Percentiles rank a stretch among this genome's conserved stretches.
phyloP scores from a whole-genome alignment of 2,113 vertebrate genomes.

The Rattus norvegicus region DNA sequence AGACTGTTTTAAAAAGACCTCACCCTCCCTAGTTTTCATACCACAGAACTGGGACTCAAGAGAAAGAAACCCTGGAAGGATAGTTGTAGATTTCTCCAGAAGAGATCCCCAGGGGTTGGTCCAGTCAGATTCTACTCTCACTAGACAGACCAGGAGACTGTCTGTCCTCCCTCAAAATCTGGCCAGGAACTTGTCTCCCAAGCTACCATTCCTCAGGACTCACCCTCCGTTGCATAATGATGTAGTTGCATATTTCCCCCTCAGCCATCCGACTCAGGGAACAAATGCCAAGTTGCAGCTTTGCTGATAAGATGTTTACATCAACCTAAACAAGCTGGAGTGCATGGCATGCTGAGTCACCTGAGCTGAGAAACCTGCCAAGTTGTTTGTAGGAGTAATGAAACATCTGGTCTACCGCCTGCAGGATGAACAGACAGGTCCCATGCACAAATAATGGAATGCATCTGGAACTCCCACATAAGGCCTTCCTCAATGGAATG shows the following conservation, averaged over 20 bases:
- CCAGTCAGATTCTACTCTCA: neutral
- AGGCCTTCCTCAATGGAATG: neutral
- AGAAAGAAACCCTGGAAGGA: neutral
- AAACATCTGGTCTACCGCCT: slow-evolving; percentile 54
- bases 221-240: slow-evolving; percentile 82
- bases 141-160: neutral
- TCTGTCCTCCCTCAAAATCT: neutral
- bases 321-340: slow-evolving; percentile 82
- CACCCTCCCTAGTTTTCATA: neutral
- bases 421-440: slow-evolving; percentile 61
- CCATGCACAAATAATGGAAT: slow-evolving; percentile 78
- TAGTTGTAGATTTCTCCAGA: neutral
- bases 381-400: slow-evolving; percentile 52
- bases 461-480: slow-evolving; percentile 53
- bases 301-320: slow-evolving; percentile 87
- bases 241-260: slow-evolving; percentile 78
- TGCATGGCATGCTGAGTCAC: slow-evolving; percentile 80
- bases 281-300: slow-evolving; percentile 83
- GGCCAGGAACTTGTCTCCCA: slow-evolving; percentile 12
- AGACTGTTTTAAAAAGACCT: neutral
- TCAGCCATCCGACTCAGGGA: slow-evolving; percentile 76
- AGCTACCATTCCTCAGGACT: slow-evolving; percentile 61
- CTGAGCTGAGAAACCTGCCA: slow-evolving; percentile 77
- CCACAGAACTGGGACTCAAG: neutral
- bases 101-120: neutral